Conservation (phyloP, 1,140 invertebrate genomes). For the Akabosia matsudoensis region DNA sequence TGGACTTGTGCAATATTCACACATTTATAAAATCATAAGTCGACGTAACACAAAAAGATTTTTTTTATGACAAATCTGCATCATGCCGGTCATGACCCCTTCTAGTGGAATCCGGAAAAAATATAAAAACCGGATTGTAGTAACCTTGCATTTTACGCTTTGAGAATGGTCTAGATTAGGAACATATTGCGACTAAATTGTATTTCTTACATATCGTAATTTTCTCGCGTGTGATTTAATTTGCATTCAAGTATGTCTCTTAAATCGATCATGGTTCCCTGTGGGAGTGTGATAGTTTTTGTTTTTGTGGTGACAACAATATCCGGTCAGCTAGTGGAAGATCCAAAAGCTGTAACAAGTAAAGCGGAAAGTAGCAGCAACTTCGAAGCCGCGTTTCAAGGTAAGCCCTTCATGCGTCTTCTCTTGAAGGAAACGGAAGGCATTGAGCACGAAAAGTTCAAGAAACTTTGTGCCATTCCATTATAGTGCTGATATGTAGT, state of each 20-base stretch:
- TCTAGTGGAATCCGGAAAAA: too few relatives aligned
- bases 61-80: too few relatives aligned
- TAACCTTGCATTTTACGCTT: too few relatives aligned
- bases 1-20: too few relatives aligned
- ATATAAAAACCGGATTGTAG: too few relatives aligned
- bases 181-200: not conserved
- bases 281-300: not conserved
- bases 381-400: slow-evolving; percentile 17
- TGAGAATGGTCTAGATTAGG: too few relatives aligned
- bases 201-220: not conserved
- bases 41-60: too few relatives aligned
- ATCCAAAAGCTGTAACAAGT: not conserved
- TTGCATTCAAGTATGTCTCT: not conserved
- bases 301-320: slow-evolving; percentile 16
- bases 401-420: too few relatives aligned
- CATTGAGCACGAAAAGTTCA: not conserved
- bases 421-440: not conserved
- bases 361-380: not conserved
- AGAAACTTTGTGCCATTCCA: not conserved
- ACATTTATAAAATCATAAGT: too few relatives aligned
- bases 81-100: too few relatives aligned
- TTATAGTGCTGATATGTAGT: too few relatives aligned
- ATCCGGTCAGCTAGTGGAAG: slow-evolving; percentile 12
- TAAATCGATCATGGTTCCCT: not conserved
- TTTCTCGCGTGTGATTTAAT: not conserved